These are phyloP conservation scores for Drosophila nr. perissopoda DNA, from an alignment of 2,888 invertebrate genomes.

Conservation along the genomic window DNA sequence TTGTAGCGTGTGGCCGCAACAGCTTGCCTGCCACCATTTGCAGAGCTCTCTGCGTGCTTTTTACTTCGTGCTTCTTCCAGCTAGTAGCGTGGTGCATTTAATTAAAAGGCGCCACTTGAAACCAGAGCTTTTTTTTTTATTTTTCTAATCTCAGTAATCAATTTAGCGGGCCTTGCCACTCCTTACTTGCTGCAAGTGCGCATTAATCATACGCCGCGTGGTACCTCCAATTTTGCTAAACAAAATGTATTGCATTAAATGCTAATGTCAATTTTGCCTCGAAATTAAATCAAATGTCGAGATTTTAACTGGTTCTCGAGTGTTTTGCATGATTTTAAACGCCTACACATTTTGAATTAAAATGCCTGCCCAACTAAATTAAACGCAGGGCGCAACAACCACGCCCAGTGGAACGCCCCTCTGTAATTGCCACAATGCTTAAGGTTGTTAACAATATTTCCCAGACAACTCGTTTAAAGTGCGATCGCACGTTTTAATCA, in stretches of 20 bases:
- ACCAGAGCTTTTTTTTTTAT: conserved; percentile 30
- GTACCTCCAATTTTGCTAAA: conserved; percentile 11
- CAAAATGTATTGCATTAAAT: conserved; percentile 42
- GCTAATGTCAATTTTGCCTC: conserved; percentile 38
- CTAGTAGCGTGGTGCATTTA: conserved; percentile 41
- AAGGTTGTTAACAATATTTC: conserved; percentile 34
- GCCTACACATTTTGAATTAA: conserved; percentile 28
- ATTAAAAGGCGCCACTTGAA: conserved; percentile 70
- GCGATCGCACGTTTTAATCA: conserved; percentile 49
- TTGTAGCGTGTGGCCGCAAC: conserved; percentile 82
- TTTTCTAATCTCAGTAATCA: conserved; percentile 55
- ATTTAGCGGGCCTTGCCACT: conserved; percentile 37
- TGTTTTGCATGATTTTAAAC: conserved; percentile 49
- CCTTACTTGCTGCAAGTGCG: conserved; percentile 39
- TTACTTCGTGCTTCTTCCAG: conserved; percentile 9
- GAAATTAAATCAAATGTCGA: conserved; percentile 66
- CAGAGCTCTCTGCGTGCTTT: conserved; percentile 37
- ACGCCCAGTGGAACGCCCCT: conserved; percentile 51
- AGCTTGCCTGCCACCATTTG: conserved; percentile 75
- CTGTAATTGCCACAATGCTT: conserved; percentile 36
- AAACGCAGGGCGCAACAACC: conserved; percentile 26
- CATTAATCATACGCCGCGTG: conserved; percentile 66
- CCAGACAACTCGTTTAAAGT: conserved; percentile 46
- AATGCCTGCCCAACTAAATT: conserved; percentile 19
- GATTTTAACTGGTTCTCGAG: conserved; percentile 22